Evolutionary conservation across 1,140 invertebrate genomes (phyloP).

Genomic region (Fopius arisanus): DNA sequence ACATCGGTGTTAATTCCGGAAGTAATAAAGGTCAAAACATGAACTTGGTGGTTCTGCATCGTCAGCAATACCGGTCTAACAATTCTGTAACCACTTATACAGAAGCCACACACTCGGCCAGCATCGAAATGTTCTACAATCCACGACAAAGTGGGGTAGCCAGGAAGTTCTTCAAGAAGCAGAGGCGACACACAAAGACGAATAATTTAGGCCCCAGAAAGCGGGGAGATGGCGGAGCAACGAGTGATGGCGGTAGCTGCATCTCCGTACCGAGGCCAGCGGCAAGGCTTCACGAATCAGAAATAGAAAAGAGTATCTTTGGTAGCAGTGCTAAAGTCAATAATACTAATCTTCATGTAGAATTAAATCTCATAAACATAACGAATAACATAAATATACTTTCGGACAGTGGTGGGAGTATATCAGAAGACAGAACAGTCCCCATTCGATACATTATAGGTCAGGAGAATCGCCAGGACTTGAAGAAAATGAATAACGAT

Average conservation of each 20-base stretch:
- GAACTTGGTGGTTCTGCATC: conserved; percentile 73
- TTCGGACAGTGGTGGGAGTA: conserved; percentile 68
- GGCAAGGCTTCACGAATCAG: conserved; percentile 64
- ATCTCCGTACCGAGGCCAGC: conserved; percentile 60
- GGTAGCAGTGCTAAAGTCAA: conserved; percentile 77
- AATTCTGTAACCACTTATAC: conserved; percentile 76
- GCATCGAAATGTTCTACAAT: conserved; percentile 88
- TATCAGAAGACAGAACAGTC: conserved; percentile 57
- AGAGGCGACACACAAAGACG: conserved; percentile 75
- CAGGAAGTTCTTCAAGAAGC: conserved; percentile 90
- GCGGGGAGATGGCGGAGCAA: conserved; percentile 71
- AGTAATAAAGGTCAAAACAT: conserved; percentile 65
- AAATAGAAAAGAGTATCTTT: conserved; percentile 71
- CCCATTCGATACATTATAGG: conserved; percentile 56
- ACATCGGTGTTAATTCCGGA: conserved; percentile 51
- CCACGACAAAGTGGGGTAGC: conserved; percentile 92
- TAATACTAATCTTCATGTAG: conserved; percentile 80
- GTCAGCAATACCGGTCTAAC: conserved; percentile 75
- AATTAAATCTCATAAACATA: conserved; percentile 67
- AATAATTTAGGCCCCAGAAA: conserved; percentile 77
- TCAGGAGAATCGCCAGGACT: conserved; percentile 48
- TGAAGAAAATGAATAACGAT: conserved; percentile 51
- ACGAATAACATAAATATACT: conserved; percentile 72
- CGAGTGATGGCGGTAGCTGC: conserved; percentile 64
- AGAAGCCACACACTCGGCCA: conserved; percentile 64